Percentiles rank a stretch among this genome's conserved stretches.
Evolutionary conservation across 2,888 invertebrate species (phyloP).

Genomic region (Dorcus hopei): DNA sequence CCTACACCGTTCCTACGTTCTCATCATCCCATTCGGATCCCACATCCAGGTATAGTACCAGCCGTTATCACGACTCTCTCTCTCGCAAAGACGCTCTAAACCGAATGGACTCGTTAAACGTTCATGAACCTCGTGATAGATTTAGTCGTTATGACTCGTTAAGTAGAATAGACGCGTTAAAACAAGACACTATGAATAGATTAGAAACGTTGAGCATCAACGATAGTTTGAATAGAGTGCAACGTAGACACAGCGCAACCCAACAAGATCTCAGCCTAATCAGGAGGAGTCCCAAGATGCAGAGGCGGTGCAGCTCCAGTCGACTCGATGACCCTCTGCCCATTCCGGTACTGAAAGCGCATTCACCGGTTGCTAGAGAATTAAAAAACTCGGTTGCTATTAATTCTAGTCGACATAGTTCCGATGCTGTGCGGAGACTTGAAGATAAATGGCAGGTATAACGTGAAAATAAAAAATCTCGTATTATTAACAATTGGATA

Average conservation of each 20-base stretch:
- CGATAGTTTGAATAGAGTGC: slow-evolving; percentile 52
- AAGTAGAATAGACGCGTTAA: slow-evolving; percentile 53
- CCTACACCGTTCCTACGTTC: slow-evolving; percentile 49
- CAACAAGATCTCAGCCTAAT: slow-evolving; percentile 55
- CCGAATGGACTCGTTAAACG: slow-evolving; percentile 54
- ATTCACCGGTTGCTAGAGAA: slow-evolving; percentile 48
- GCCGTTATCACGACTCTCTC: slow-evolving; percentile 35
- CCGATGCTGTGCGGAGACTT: slow-evolving; percentile 43
- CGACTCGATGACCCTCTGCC: slow-evolving; percentile 56
- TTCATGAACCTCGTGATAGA: slow-evolving; percentile 9
- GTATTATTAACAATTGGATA: background rate
- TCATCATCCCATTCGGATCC: slow-evolving; percentile 43
- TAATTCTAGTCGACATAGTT: slow-evolving; percentile 38
- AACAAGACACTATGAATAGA: slow-evolving; percentile 52
- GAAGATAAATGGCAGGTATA: slow-evolving; percentile 55
- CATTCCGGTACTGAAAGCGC: slow-evolving; percentile 60
- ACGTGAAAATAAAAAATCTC: slow-evolving; percentile 11
- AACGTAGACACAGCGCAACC: slow-evolving; percentile 55
- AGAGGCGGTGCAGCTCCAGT: slow-evolving; percentile 55
- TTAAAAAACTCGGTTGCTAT: slow-evolving; percentile 46
- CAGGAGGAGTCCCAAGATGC: slow-evolving; percentile 52
- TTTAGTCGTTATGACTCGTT: slow-evolving; percentile 46
- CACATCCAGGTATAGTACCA: slow-evolving; percentile 21
- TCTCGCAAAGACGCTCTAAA: slow-evolving; percentile 50
- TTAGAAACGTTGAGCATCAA: slow-evolving; percentile 56